A percentile compares a stretch with the other conserved stretches of the same genome.
These are phyloP conservation scores for Cherax quadricarinatus DNA, from an alignment of 1,140 invertebrate genomes.

Conservation along the genomic window DNA sequence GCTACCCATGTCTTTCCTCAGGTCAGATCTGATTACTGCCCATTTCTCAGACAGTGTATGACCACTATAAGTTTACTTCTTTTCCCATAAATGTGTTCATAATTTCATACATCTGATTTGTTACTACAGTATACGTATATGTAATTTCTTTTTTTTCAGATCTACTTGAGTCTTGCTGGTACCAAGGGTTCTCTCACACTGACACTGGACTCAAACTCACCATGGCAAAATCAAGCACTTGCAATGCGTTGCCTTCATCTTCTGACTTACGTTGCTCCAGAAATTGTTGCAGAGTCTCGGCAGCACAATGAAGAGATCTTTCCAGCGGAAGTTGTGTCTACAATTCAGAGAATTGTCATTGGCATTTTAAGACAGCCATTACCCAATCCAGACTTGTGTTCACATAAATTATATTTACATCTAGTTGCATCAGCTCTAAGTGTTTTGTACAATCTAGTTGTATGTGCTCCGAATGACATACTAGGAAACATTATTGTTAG, in stretches of 20 bases:
- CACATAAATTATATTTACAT: slow-evolving; percentile 47
- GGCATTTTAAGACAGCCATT: slow-evolving; percentile 19
- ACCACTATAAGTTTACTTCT: too few species aligned
- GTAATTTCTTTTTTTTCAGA: slow-evolving; percentile 14
- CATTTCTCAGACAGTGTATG: too few species aligned
- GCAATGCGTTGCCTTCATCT: slow-evolving; percentile 59
- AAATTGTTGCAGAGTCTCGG: slow-evolving; percentile 45
- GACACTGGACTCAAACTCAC: neutral
- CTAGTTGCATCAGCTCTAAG: slow-evolving; percentile 43
- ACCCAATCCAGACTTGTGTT: slow-evolving; percentile 15
- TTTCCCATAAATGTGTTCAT: too few species aligned
- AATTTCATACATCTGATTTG: too few species aligned
- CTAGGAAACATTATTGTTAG: slow-evolving; percentile 57
- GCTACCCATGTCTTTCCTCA: too few species aligned
- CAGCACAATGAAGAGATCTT: slow-evolving; percentile 57
- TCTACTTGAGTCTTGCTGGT: slow-evolving; percentile 46
- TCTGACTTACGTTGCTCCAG: slow-evolving; percentile 51
- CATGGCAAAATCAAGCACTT: slow-evolving; percentile 20
- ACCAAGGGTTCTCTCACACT: slow-evolving; percentile 12
- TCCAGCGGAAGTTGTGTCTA: slow-evolving; percentile 47
- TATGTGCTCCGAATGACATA: slow-evolving; percentile 58
- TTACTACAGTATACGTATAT: neutral
- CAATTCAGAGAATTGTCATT: slow-evolving; percentile 57
- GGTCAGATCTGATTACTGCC: too few species aligned
- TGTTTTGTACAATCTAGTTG: slow-evolving; percentile 61